Evolutionary conservation across 1,140 invertebrate species (phyloP).

Genomic region (Drosophila ercepeae): DNA sequence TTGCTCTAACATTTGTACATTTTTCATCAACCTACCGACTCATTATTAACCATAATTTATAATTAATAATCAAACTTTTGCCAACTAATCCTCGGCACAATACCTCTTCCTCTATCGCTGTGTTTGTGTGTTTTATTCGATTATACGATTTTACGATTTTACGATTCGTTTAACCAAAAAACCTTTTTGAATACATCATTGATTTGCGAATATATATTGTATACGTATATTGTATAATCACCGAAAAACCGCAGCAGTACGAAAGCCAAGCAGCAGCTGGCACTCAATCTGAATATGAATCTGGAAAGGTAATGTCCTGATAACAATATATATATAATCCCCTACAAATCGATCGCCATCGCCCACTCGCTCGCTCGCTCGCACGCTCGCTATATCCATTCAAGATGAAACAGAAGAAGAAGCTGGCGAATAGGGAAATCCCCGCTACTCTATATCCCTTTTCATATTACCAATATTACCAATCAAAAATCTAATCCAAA

Average conservation of each 20-base stretch:
- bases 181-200: slow-evolving; percentile 25
- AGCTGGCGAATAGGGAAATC: slow-evolving; percentile 79
- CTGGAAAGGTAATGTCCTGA: slow-evolving; percentile 76
- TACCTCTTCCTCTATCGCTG: slow-evolving; percentile 30
- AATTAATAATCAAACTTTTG: slow-evolving; percentile 20
- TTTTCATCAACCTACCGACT: not conserved
- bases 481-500: slow-evolving; percentile 20
- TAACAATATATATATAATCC: slow-evolving; percentile 5
- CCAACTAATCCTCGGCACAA: slow-evolving; percentile 40
- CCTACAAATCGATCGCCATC: slow-evolving; percentile 27
- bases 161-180: slow-evolving; percentile 19
- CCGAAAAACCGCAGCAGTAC: slow-evolving; percentile 61
- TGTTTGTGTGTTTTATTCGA: slow-evolving; percentile 28
- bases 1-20: slow-evolving; percentile 29
- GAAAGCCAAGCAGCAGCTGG: slow-evolving; percentile 74
- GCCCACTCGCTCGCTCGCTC: slow-evolving; percentile 27
- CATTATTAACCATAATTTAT: slow-evolving; percentile 9
- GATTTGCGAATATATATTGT: slow-evolving; percentile 42
- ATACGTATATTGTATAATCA: slow-evolving; percentile 28
- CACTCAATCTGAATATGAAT: slow-evolving; percentile 65
- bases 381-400: slow-evolving; percentile 32
- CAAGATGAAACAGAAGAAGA: slow-evolving; percentile 40
- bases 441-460: slow-evolving; percentile 42
- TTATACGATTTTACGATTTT: slow-evolving; percentile 1
- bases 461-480: slow-evolving; percentile 1